Base-by-base conservation (phyloP, 2,888 invertebrate genomes). In the Sepiola atlantica region DNA sequence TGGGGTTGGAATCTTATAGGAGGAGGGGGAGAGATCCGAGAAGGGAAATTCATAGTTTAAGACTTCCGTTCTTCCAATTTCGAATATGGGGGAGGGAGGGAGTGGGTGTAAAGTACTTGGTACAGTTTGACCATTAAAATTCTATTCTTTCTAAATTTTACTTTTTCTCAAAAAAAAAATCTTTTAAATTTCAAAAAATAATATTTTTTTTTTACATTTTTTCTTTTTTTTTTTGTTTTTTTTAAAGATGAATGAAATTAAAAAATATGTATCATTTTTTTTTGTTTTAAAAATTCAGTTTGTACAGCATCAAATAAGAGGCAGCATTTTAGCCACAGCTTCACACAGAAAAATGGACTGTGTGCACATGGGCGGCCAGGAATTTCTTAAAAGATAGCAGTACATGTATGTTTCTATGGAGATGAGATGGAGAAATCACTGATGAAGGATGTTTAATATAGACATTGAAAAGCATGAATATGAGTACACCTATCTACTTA, bases 161-260 rank as follows among this genome's bases (percentile, higher is more conserved):
- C 18, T n/a, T n/a, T 77, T 16, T n/a, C n/a, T 4, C 14, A 57
- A 57, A 57, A 57, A 57, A 77, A 77, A n/a, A 77, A 77, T n/a
- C 77, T 77, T 16, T 61, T 61, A 61, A 61, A 61, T 77, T 77
- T 77, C 16, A 77, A 77, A 77, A 77, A 77, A 77, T 77, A 77
- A 77, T 21, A n/a, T n/a, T n/a, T 77, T 77, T 57, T 57, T 77
- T 57, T 57, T 57, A 6, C 21, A 21, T 57, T 77, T 77, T 77
- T 77, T 28, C 8, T 77, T 77, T 77, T 77, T 77, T 77, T 77
- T 77, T 77, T 77, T 77, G 24, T 77, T 77, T 77, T 77, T 77
- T 77, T 77, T 16, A n/a, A n/a, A 77, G 77, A 77, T 77, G n/a
- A 77, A 77, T 77, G n/a, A 77, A 77, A 77, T 77, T 77, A 77